Base-by-base conservation (phyloP, 2,797 vertebrate genomes). In the Coccyzus lansbergi region DNA sequence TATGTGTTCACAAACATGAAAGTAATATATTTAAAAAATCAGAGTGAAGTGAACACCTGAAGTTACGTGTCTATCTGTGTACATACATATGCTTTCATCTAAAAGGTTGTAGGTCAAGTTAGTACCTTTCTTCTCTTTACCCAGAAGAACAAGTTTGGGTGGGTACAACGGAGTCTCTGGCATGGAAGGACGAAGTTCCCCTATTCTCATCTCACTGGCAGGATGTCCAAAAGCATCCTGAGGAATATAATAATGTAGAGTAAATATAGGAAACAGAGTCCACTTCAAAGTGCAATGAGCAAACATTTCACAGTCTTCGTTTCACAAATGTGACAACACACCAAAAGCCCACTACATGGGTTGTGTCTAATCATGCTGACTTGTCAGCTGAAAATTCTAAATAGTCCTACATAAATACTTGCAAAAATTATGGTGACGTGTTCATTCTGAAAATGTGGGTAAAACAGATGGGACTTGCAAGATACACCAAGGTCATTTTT, bases 221-320 rank as follows among this genome's bases (percentile, higher is more conserved):
- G 99, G 99, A 84, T 99, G 99, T 92, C 99, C 99, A 98, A 98
- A 99, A 72, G 99, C 98, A 97, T 99, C 99, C 99, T 99, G 98
- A 96, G 95, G 95, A 94, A 97, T 90, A 97, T 4, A 96, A 92
- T 9, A 77, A 65, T 0, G 12, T 11, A 95, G 34, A 95, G 95
- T 97, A 86, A 97, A 91, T 96, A 48, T 25, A 20, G 84, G 81
- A 67, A 75, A 28, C 48, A n/a, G 51, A 15, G 55, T 5, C 58
- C 34, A 5, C 22, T 34, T 52, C 60, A 9, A 38, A 33, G 34
- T 11, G 68, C 65, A 72, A 48, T 2, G 4, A 81, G 58, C 36
- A 60, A 13, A 79, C 52, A 14, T 12, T 6, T 70, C 83, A 5
- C 69, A 75, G 64, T 58, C 64, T 21, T 28, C 63, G 64, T 74